Evolutionary conservation across 1,140 invertebrate genomes (phyloP).

Genomic region (Drosophila pseudoobscura): DNA sequence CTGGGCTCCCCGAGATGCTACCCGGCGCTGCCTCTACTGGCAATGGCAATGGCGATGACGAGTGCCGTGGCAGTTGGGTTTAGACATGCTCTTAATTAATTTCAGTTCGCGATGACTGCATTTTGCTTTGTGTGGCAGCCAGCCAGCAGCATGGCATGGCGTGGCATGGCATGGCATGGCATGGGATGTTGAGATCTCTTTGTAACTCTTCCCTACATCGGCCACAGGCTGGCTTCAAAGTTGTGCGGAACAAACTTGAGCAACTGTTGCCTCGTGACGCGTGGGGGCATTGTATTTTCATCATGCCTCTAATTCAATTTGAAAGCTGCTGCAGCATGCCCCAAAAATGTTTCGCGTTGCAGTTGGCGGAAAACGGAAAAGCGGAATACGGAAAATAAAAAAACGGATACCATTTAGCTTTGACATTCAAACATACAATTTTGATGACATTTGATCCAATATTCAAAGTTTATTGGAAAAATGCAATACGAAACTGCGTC

Average conservation of each 20-base stretch:
- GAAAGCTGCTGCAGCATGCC: too few species aligned
- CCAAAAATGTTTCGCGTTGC: too few species aligned
- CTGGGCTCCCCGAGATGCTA: neutral
- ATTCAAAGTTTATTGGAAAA: too few species aligned
- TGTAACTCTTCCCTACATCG: conserved; percentile 1
- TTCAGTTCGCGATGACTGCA: conserved; percentile 58
- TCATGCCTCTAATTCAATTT: too few species aligned
- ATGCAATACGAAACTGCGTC: too few species aligned
- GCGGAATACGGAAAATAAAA: too few species aligned
- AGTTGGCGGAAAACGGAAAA: too few species aligned
- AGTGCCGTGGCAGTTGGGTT: conserved; percentile 35
- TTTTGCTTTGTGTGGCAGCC: conserved; percentile 43
- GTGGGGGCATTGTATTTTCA: too few species aligned
- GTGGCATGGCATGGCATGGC: neutral
- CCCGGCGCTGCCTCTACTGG: conserved; percentile 6
- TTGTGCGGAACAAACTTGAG: conserved; percentile 21
- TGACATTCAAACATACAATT: too few species aligned
- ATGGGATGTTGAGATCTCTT: too few species aligned
- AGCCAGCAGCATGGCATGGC: conserved; percentile 6
- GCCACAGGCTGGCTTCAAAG: conserved; percentile 15
- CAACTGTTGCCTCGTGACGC: conserved; percentile 37
- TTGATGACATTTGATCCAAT: too few species aligned
- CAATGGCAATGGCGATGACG: conserved; percentile 25
- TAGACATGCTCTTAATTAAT: conserved; percentile 72
- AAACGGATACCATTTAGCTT: too few species aligned